These are phyloP conservation scores for Eurosta solidaginis DNA, from an alignment of 1,140 invertebrate species.

Conservation along the genomic window DNA sequence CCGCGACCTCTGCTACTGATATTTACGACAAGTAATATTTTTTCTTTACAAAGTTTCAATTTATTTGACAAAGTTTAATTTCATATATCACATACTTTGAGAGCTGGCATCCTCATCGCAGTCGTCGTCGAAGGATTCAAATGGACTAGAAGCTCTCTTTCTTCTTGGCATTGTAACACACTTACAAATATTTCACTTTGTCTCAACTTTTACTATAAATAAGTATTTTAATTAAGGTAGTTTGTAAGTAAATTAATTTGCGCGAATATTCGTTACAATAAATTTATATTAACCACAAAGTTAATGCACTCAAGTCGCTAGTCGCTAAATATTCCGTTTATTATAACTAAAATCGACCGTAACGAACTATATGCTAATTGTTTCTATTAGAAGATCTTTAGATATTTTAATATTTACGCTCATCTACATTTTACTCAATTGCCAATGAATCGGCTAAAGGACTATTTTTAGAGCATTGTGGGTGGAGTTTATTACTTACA, in stretches of 20 bases:
- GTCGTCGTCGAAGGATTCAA: constrained; percentile 55
- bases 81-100: constrained; percentile 40
- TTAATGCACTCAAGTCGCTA: background rate
- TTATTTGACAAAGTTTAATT: too few relatives aligned
- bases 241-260: too few relatives aligned
- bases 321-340: background rate
- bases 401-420: constrained; percentile 10
- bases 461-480: constrained; percentile 22
- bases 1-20: too few relatives aligned
- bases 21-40: too few relatives aligned
- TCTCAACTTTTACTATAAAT: background rate
- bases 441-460: background rate
- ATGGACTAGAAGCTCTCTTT: constrained; percentile 48
- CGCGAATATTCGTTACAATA: too few relatives aligned
- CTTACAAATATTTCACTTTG: background rate
- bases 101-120: constrained; percentile 56
- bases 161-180: constrained; percentile 53
- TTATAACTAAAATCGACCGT: background rate
- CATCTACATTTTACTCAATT: background rate
- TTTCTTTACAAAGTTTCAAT: too few relatives aligned
- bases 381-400: constrained; percentile 2
- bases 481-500: background rate
- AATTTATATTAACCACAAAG: background rate
- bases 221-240: constrained; percentile 2
- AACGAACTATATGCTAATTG: background rate